A percentile compares a stretch with the other conserved stretches of the same genome.
Evolutionary conservation across 2,113 vertebrate species (phyloP).

Genomic region (Heterotis niloticus): DNA sequence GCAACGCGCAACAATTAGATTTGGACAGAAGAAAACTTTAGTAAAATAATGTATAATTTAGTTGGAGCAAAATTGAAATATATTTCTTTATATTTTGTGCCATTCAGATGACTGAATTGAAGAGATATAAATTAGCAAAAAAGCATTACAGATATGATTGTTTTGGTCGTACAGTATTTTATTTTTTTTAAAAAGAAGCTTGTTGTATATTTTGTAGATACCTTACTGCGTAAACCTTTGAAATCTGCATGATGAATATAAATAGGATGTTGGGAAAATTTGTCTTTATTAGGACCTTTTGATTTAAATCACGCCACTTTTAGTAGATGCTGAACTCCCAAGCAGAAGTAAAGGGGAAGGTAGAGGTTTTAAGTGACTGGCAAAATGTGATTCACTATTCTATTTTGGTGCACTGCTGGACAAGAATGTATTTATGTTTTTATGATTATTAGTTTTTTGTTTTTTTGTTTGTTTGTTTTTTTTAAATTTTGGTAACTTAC

Average conservation of each 20-base stretch:
- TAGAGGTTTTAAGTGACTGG: conserved; percentile 37
- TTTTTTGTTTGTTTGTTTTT: conserved; percentile 38
- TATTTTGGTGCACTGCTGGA: conserved; percentile 52
- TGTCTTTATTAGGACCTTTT: conserved; percentile 53
- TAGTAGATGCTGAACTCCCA: conserved; percentile 40
- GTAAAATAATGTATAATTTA: conserved; percentile 32
- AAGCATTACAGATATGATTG: conserved; percentile 16
- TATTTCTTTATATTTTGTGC: conserved; percentile 15
- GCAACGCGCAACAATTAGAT: not conserved
- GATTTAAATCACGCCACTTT: conserved; percentile 48
- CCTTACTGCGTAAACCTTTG: conserved; percentile 48
- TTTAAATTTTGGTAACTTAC: too few relatives aligned
- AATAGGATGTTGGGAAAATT: conserved; percentile 45
- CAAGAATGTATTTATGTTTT: conserved; percentile 59
- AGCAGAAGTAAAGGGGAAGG: conserved; percentile 49
- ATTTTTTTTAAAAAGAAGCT: conserved; percentile 11
- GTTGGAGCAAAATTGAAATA: conserved; percentile 27
- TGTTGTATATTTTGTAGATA: conserved; percentile 60
- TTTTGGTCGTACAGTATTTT: not conserved
- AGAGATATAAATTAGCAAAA: conserved; percentile 16
- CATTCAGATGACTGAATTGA: conserved; percentile 19
- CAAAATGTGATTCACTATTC: conserved; percentile 45
- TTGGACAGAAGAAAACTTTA: conserved; percentile 18
- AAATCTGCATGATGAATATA: conserved; percentile 51
- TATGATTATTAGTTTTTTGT: conserved; percentile 12